phyloP scores from a whole-genome alignment of 2,888 invertebrate species.

The Agrotis exclamationis region DNA sequence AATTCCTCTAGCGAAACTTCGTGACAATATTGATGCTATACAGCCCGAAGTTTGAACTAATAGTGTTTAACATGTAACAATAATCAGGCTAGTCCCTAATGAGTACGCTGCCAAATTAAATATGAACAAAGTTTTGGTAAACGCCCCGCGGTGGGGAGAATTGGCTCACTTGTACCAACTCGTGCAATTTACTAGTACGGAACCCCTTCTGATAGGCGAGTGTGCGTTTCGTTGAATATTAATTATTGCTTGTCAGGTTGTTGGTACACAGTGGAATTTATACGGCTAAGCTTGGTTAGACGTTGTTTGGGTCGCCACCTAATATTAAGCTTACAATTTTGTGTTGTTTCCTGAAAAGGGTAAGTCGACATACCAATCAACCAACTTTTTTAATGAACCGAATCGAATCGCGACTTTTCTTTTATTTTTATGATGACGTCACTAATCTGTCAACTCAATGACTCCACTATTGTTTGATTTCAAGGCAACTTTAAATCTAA shows the following conservation, averaged over 20 bases:
- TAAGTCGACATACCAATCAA: too few relatives aligned
- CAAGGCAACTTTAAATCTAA: too few relatives aligned
- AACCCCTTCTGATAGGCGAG: constrained; percentile 62
- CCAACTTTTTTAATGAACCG: too few relatives aligned
- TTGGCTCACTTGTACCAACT: constrained; percentile 66
- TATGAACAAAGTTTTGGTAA: constrained; percentile 68
- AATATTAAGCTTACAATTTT: constrained; percentile 47
- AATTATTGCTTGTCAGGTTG: constrained; percentile 68
- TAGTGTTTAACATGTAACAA: constrained; percentile 65
- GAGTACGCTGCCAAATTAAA: constrained; percentile 69
- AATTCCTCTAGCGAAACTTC: constrained; percentile 49
- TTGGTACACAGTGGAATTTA: constrained; percentile 59
- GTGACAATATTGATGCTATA: constrained; percentile 60
- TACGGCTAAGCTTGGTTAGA: constrained; percentile 44
- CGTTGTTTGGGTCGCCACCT: constrained; percentile 32
- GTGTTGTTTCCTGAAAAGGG: constrained; percentile 1
- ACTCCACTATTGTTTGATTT: too few relatives aligned
- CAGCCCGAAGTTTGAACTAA: constrained; percentile 56
- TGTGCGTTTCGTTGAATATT: constrained; percentile 68
- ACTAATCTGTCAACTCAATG: too few relatives aligned
- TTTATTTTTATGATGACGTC: too few relatives aligned
- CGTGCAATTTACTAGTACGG: constrained; percentile 63
- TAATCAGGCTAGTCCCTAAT: constrained; percentile 60
- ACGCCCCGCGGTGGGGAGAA: constrained; percentile 58
- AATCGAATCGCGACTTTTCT: too few relatives aligned